These are phyloP conservation scores for Callipepla squamata DNA, from an alignment of 2,113 vertebrate genomes.

Conservation along the genomic window DNA sequence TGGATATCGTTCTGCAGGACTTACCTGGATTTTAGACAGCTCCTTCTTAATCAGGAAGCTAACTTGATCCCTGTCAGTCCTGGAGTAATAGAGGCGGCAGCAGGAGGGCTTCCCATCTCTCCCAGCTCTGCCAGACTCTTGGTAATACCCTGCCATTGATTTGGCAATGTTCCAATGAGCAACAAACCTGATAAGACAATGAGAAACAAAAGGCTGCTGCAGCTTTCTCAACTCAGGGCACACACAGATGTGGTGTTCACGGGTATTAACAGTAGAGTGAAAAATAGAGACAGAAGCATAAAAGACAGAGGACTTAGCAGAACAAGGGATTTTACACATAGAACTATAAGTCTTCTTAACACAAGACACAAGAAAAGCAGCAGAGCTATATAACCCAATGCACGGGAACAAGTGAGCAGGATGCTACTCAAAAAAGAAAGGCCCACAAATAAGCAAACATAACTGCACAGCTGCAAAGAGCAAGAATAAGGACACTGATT, in stretches of 20 bases:
- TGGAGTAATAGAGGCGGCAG: conserved; percentile 94
- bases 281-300: not conserved
- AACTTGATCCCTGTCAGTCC: conserved; percentile 88
- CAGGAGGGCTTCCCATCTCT: conserved; percentile 91
- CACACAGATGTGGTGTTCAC: not conserved
- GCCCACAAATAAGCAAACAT: not conserved
- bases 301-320: not conserved
- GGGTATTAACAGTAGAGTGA: not conserved
- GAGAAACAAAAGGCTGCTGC: not conserved
- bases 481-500: not conserved
- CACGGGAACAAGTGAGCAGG: not conserved
- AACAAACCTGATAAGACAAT: conserved; percentile 84
- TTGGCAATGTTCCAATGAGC: conserved; percentile 98
- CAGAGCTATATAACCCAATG: not conserved
- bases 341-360: not conserved
- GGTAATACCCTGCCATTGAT: conserved; percentile 96
- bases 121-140: conserved; percentile 95
- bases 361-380: not conserved
- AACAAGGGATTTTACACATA: not conserved
- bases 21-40: conserved; percentile 84
- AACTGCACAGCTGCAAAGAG: not conserved
- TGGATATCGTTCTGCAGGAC: not conserved
- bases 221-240: not conserved
- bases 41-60: conserved; percentile 93
- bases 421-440: not conserved